Evolutionary conservation across 35 echinoderm and acorn worm genomes (phyloP).

Genomic region (Lytechinus variegatus): DNA sequence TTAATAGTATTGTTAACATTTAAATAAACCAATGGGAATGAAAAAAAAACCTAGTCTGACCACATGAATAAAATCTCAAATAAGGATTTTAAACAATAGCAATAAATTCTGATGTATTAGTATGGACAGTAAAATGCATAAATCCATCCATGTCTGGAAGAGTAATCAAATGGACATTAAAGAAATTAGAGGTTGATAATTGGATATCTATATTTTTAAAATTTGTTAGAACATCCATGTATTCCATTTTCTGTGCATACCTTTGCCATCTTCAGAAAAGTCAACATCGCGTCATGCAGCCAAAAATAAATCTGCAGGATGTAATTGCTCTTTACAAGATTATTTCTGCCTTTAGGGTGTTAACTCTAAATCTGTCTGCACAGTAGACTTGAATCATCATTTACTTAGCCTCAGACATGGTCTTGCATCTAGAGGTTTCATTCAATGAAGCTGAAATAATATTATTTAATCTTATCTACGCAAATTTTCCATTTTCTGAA

Average conservation of each 20-base stretch:
- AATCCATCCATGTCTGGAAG: background rate
- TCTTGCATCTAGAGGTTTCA: background rate
- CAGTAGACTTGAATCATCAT: background rate
- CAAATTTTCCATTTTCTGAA: background rate
- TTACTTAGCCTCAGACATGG: background rate
- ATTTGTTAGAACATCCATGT: background rate
- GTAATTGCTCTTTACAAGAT: conserved; percentile 5
- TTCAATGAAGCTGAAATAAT: background rate
- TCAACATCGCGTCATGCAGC: background rate
- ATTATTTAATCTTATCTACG: background rate
- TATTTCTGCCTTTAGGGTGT: conserved; percentile 11
- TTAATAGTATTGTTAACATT: background rate
- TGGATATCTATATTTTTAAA: background rate
- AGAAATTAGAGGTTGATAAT: background rate
- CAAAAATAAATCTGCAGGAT: background rate
- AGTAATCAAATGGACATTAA: background rate
- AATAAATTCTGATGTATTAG: background rate
- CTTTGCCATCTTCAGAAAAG: background rate
- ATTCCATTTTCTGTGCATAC: background rate
- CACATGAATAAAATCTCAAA: background rate
- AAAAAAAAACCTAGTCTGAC: background rate
- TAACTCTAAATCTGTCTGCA: background rate
- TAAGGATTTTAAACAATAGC: background rate
- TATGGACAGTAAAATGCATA: background rate
- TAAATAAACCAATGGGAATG: background rate